Evolutionary conservation across 2,888 invertebrate genomes (phyloP).

Genomic region (Diarsia rubi): DNA sequence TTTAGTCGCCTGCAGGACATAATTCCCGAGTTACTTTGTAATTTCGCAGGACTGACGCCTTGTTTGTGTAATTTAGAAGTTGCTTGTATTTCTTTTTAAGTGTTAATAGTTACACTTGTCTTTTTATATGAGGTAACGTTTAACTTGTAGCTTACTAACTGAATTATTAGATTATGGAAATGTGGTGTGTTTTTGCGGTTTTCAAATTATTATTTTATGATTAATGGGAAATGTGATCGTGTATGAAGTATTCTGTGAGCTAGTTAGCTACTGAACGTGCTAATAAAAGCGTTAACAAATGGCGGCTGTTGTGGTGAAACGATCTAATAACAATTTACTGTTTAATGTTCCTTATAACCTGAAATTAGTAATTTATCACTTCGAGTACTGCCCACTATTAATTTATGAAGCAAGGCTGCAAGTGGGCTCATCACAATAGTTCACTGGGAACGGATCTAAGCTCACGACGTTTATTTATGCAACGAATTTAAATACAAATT

Average conservation of each 20-base stretch:
- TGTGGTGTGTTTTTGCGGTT: conserved; percentile 42
- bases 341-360: conserved; percentile 11
- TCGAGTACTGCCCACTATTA: conserved; percentile 24
- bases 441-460: conserved; percentile 43
- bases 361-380: conserved; percentile 47
- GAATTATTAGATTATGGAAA: conserved; percentile 63
- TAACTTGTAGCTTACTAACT: conserved; percentile 44
- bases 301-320: not conserved
- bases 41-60: conserved; percentile 79
- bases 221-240: conserved; percentile 38
- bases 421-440: conserved; percentile 55
- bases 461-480: conserved; percentile 53
- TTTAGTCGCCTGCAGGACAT: conserved; percentile 90
- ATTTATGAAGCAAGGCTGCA: conserved; percentile 44
- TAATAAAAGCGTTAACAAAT: conserved; percentile 24
- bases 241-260: conserved; percentile 18
- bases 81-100: conserved; percentile 55
- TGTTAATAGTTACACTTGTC: conserved; percentile 65
- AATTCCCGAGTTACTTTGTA: conserved; percentile 83
- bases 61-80: conserved; percentile 69
- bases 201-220: conserved; percentile 52
- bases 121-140: conserved; percentile 47
- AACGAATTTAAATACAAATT: conserved; percentile 12
- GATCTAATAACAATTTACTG: not conserved
- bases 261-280: conserved; percentile 24